phyloP scores from a whole-genome alignment of 2,888 invertebrate genomes.

The Cataglyphis livida region DNA sequence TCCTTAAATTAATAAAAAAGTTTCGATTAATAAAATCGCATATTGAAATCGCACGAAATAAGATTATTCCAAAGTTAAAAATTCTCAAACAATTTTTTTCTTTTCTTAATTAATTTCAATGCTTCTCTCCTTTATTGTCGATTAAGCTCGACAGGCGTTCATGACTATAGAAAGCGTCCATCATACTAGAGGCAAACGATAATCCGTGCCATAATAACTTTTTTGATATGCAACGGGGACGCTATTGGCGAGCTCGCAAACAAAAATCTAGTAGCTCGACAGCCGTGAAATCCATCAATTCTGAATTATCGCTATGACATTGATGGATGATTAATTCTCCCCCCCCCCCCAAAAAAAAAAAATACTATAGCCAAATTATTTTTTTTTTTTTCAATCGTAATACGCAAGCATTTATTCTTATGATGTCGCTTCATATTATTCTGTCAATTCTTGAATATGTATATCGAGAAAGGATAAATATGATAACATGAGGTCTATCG shows the following conservation, averaged over 20 bases:
- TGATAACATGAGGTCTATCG: background rate
- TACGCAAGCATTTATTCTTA: background rate
- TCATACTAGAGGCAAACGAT: constrained; percentile 47
- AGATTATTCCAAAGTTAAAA: constrained; percentile 31
- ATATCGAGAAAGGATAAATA: background rate
- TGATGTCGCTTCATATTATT: background rate
- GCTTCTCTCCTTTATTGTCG: constrained; percentile 48
- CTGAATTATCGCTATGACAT: constrained; percentile 66
- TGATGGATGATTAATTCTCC: constrained; percentile 56
- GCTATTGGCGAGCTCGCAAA: constrained; percentile 34
- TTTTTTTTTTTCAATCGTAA: background rate
- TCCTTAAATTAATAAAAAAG: background rate
- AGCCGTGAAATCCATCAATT: constrained; percentile 74
- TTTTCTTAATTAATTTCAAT: constrained; percentile 49
- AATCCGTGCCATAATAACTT: constrained; percentile 43
- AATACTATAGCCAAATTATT: background rate
- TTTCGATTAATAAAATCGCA: background rate
- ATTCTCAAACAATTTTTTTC: constrained; percentile 4
- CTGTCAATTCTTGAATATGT: background rate
- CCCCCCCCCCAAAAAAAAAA: background rate
- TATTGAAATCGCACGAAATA: constrained; percentile 6
- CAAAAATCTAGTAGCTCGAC: constrained; percentile 59
- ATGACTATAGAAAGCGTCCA: constrained; percentile 42
- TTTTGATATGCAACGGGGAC: constrained; percentile 29
- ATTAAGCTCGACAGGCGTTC: constrained; percentile 39